A percentile compares a stretch with the other conserved stretches of the same genome.
Conservation (phyloP, 2,888 invertebrate species). For the Biston stratarius region DNA sequence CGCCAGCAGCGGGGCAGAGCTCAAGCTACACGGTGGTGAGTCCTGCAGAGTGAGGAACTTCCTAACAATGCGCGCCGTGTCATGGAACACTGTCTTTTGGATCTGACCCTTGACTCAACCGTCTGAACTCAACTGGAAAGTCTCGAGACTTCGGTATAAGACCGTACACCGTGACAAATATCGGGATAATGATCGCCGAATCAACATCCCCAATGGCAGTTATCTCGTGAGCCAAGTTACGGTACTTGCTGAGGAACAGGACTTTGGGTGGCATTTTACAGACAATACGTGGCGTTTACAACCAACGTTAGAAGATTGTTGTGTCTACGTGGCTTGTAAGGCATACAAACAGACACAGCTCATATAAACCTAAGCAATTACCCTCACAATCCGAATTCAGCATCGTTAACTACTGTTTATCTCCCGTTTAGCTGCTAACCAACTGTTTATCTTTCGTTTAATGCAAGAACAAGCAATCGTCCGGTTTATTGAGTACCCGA, state of each 20-base stretch:
- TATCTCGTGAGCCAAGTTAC: no score
- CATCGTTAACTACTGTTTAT: slow-evolving; percentile 25
- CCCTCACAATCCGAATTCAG: slow-evolving; percentile 13
- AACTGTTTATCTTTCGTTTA: slow-evolving; percentile 26
- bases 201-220: no score
- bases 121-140: no score
- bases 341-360: background rate
- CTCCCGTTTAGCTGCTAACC: slow-evolving; percentile 13
- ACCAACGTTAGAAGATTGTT: background rate
- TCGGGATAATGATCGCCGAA: no score
- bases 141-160: no score
- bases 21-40: no score
- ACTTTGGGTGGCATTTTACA: background rate
- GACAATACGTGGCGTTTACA: background rate
- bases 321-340: background rate
- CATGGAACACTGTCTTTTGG: no score
- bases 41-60: no score
- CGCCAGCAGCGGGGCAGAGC: no score
- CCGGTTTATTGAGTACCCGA: slow-evolving; percentile 20
- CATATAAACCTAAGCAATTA: background rate
- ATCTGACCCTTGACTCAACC: no score
- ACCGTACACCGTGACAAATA: no score
- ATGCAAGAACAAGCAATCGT: slow-evolving; percentile 28
- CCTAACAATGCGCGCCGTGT: no score
- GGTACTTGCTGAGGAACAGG: background rate